phyloP scores from a whole-genome alignment of 35 echinoderm and acorn worm species.

The Lytechinus pictus region DNA sequence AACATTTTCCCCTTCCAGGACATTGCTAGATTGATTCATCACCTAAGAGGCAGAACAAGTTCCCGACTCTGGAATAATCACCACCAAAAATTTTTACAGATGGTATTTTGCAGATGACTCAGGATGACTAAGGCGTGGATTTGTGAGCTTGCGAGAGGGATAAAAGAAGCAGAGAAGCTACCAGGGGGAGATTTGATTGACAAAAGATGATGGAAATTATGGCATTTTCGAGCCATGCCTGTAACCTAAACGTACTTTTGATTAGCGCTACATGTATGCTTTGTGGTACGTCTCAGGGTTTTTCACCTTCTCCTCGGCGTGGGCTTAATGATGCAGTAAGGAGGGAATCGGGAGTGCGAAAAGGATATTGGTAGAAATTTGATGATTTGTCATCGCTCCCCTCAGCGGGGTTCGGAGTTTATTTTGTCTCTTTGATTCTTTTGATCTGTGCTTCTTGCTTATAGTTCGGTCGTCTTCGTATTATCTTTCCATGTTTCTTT shows the following conservation, averaged over 20 bases:
- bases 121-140: conserved; percentile 31
- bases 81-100: conserved; percentile 2
- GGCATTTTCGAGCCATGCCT: conserved; percentile 27
- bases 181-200: conserved; percentile 14
- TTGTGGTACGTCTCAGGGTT: background rate
- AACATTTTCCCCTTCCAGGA: background rate
- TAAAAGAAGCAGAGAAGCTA: background rate
- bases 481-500: background rate
- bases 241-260: conserved; percentile 43
- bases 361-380: conserved; percentile 33
- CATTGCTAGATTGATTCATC: background rate
- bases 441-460: background rate
- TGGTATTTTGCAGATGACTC: conserved; percentile 38
- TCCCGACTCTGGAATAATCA: background rate
- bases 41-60: background rate
- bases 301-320: background rate
- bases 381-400: conserved; percentile 29
- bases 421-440: background rate
- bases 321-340: background rate
- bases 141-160: background rate
- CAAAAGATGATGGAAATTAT: conserved; percentile 28
- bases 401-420: background rate
- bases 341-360: background rate
- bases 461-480: background rate
- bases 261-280: background rate